phyloP scores from a whole-genome alignment of 2,797 vertebrate species.

The Aulostomus chinensis region DNA sequence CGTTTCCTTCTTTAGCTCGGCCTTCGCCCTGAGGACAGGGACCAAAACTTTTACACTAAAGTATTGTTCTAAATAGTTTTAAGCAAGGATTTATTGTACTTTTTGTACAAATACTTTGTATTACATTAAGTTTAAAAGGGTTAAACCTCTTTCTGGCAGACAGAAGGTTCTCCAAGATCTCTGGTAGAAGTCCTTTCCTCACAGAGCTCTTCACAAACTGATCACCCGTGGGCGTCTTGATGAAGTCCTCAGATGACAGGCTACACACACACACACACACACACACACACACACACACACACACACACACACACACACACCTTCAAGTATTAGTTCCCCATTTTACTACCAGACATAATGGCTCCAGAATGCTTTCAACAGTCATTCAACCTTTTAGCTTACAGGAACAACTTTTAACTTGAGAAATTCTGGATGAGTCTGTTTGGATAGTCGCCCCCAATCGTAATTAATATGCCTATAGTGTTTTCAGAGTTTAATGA shows the following conservation, averaged over 20 bases:
- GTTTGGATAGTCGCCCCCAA: too few relatives aligned
- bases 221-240: conserved; percentile 90
- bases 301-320: neutral
- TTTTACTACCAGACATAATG: neutral
- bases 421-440: too few relatives aligned
- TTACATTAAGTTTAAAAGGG: too few relatives aligned
- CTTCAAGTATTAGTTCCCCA: neutral
- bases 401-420: too few relatives aligned
- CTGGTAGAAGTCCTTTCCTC: conserved; percentile 90
- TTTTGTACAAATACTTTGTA: too few relatives aligned
- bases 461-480: too few relatives aligned
- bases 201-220: conserved; percentile 87
- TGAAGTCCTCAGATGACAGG: conserved; percentile 86
- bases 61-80: neutral
- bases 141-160: conserved; percentile 88
- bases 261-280: conserved; percentile 57
- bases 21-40: conserved; percentile 82
- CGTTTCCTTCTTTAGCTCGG: conserved; percentile 88
- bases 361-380: too few relatives aligned
- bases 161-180: conserved; percentile 92
- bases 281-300: conserved; percentile 2
- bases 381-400: too few relatives aligned
- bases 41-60: neutral
- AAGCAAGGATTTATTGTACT: too few relatives aligned
- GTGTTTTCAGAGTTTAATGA: too few relatives aligned